phyloP scores from a whole-genome alignment of 1,140 invertebrate genomes.

The Micrasema longulum region DNA sequence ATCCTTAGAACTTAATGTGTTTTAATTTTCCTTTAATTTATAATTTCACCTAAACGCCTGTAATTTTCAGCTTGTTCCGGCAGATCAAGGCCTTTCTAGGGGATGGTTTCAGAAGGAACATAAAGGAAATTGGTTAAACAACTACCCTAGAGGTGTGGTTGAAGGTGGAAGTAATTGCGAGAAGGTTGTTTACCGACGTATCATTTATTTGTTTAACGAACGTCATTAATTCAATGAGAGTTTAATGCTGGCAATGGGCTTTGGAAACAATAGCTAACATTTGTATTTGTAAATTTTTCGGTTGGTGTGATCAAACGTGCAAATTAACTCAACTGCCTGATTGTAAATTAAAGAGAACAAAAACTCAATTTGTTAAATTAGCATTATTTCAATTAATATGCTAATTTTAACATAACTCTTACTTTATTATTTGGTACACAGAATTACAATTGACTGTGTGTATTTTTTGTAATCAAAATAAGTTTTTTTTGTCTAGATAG shows the following conservation, averaged over 20 bases:
- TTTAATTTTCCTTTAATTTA: slow-evolving; percentile 9
- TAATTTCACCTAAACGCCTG: slow-evolving; percentile 14
- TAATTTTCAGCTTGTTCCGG: slow-evolving; percentile 11
- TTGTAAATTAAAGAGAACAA: no score
- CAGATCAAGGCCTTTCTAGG: neutral
- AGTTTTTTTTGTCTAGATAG: no score
- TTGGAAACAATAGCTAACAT: neutral
- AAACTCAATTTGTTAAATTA: no score
- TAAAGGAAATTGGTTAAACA: slow-evolving; percentile 24
- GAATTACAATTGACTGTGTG: no score
- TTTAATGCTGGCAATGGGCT: neutral
- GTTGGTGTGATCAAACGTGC: no score
- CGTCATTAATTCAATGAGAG: slow-evolving; percentile 10
- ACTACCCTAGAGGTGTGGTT: slow-evolving; percentile 19
- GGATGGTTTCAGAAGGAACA: neutral
- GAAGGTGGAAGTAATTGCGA: slow-evolving; percentile 10
- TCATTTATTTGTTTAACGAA: slow-evolving; percentile 22
- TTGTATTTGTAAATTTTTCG: no score
- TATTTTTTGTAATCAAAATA: no score
- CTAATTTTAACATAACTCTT: no score
- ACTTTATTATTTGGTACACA: no score
- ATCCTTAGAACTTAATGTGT: slow-evolving; percentile 6
- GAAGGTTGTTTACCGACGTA: slow-evolving; percentile 4
- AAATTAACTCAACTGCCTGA: no score
- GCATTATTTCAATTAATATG: no score